A percentile compares a stretch with the other conserved stretches of the same genome.
Evolutionary conservation across 1,140 invertebrate genomes (phyloP).

Genomic region (Hyles euphorbiae): DNA sequence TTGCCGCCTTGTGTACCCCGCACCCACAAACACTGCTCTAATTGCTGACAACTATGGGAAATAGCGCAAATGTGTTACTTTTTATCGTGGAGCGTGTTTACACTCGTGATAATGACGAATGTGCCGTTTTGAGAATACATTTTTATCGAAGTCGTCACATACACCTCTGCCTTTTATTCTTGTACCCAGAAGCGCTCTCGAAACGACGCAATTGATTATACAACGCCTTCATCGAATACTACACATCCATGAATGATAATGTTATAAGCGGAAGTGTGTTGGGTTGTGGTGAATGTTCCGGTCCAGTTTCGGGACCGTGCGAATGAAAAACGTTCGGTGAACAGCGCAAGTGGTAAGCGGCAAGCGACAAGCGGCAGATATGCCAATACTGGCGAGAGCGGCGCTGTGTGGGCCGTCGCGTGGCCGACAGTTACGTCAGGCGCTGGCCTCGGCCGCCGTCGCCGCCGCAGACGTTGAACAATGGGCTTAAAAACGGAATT

Average conservation of each 20-base stretch:
- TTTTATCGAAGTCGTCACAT: constrained; percentile 22
- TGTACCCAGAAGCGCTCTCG: constrained; percentile 7
- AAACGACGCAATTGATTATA: neutral
- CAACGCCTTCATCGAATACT: too few species aligned
- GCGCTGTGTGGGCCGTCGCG: too few species aligned
- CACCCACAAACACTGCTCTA: constrained; percentile 53
- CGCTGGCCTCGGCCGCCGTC: constrained; percentile 3
- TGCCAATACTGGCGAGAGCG: too few species aligned
- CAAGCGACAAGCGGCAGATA: neutral
- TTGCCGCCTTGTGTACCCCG: constrained; percentile 20
- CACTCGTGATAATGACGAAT: constrained; percentile 51
- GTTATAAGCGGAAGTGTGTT: constrained; percentile 19
- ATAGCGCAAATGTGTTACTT: constrained; percentile 61
- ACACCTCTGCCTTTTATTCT: constrained; percentile 10
- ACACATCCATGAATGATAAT: too few species aligned
- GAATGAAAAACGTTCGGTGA: constrained; percentile 37
- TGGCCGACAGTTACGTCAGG: constrained; percentile 14
- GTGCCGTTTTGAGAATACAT: constrained; percentile 18
- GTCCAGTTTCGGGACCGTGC: constrained; percentile 38
- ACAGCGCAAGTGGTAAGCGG: constrained; percentile 21
- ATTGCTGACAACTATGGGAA: constrained; percentile 71
- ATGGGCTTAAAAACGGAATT: constrained; percentile 42
- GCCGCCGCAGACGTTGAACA: constrained; percentile 17
- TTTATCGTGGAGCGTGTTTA: constrained; percentile 53
- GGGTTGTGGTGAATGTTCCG: constrained; percentile 16